Evolutionary conservation across 1,140 invertebrate species (phyloP).

Genomic region (Camponotus vicinus): DNA sequence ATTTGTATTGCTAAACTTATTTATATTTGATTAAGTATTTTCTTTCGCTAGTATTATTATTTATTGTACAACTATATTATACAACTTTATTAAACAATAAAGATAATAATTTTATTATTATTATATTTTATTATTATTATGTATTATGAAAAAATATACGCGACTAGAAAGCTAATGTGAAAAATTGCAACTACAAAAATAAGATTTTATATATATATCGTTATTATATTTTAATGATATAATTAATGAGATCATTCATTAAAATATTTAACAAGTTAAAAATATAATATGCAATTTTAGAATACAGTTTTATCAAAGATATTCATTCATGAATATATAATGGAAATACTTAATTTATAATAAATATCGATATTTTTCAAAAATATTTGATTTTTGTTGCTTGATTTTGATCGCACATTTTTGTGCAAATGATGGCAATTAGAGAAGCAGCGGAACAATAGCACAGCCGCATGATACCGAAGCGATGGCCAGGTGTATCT

Average conservation of each 20-base stretch:
- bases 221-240: not conserved
- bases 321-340: not conserved
- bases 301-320: not conserved
- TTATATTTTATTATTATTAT: no score
- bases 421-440: not conserved
- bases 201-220: not conserved
- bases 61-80: not conserved
- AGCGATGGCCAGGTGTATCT: not conserved
- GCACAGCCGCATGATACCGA: not conserved
- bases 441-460: constrained; percentile 28
- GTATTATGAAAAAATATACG: no score
- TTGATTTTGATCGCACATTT: constrained; percentile 6
- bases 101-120: no score
- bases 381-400: not conserved
- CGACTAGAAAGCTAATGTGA: no score
- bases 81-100: no score
- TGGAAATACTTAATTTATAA: not conserved
- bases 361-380: not conserved
- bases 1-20: not conserved
- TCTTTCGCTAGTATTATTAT: no score
- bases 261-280: not conserved
- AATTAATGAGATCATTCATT: not conserved
- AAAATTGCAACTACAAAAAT: not conserved
- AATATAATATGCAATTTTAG: not conserved
- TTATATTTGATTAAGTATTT: constrained; percentile 6